Base-by-base conservation (phyloP, 1,140 invertebrate species). In the Triops longicaudatus region DNA sequence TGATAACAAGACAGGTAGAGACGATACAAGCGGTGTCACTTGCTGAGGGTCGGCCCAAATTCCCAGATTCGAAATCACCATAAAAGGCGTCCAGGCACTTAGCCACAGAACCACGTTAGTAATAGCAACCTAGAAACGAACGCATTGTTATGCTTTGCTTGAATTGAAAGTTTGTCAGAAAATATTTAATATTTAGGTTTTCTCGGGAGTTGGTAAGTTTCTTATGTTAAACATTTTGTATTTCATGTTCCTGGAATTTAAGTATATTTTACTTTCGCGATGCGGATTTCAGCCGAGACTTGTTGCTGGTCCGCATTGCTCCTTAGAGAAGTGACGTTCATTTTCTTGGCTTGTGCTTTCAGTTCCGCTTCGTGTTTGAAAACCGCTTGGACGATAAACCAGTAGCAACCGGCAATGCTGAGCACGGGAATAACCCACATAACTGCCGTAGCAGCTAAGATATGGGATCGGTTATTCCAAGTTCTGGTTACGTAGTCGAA, bases 311-410 rank as follows among this genome's bases (percentile, higher is more conserved):
- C 86, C 72, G 90, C 88, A 80, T 93, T 93, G 43, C 90, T 90
- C 79, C 93, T 84, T 31, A 96, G 83, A 71, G 92, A 94, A 77
- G 94, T 92, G 0, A 95, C 93, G 80, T 96, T 95, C 93, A 95
- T 96, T 83, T 95, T 95, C 83, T 94, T 95, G 0, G 93, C 93
- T 87, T 91, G 85, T 73, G 82, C 82, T 26, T 80, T 76, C 81
- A 87, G 83, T 78, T 84, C 81, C 71, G 82, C 81, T 75, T 86
- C 84, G 80, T 87, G 86, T 26, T 81, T 80, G 11, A 80, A 81
- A n/a, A 87, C 84, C 10, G 86, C 84, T 72, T 80, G 74, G 43
- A 86, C 82, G 78, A 87, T 87, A 79, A 83, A 81, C 78, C 80
- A 81, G 81, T 87, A 87, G 76, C 82, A 85, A 79, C 83, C 83